phyloP scores from a whole-genome alignment of 2,797 vertebrate species.

The Anolis apletophallus region DNA sequence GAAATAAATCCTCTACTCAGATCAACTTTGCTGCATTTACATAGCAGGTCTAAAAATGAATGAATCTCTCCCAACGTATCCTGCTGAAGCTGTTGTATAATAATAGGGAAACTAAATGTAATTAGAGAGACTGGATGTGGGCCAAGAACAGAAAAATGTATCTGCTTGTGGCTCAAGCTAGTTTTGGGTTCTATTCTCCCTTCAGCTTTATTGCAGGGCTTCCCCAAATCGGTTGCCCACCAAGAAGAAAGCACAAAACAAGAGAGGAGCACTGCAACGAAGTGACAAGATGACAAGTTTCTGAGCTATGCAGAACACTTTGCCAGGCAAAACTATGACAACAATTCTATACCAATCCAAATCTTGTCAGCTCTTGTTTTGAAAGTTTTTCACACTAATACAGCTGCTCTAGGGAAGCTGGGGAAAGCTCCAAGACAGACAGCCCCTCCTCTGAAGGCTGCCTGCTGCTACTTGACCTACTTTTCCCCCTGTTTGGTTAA shows the following conservation, averaged over 20 bases:
- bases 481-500: background rate
- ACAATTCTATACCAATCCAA: background rate
- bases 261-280: background rate
- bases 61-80: background rate
- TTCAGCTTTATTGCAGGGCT: background rate
- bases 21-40: background rate
- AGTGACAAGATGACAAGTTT: background rate
- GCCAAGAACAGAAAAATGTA: background rate
- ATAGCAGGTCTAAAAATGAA: rapidly evolving
- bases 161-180: background rate
- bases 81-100: background rate
- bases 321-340: background rate
- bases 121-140: rapidly evolving
- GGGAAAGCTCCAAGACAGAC: background rate
- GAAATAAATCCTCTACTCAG: rapidly evolving
- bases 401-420: background rate
- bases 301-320: background rate
- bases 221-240: background rate
- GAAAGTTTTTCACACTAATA: background rate
- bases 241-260: background rate
- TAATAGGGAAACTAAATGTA: conserved; percentile 26
- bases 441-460: conserved; percentile 44
- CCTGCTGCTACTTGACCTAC: conserved; percentile 12
- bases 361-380: background rate
- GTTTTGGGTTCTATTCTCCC: background rate